Evolutionary conservation across 1,140 invertebrate species (phyloP), one percentile per base, ranked within the genome.

Genomic region (Eupeodes corollae): DNA sequence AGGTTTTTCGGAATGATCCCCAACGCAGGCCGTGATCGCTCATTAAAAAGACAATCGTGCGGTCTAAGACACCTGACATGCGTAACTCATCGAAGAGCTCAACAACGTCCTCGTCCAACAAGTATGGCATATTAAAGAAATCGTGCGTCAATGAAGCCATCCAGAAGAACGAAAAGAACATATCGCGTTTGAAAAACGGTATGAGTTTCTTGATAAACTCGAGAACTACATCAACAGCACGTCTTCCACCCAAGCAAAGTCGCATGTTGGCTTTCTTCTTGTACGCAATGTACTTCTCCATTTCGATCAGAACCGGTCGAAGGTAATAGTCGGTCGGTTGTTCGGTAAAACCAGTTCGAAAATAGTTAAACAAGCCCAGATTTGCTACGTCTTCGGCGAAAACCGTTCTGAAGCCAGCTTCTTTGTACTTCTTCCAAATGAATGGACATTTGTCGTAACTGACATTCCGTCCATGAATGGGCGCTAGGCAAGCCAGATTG

Each of bases 1-100:
- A 83, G 0, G 91, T 94, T 33, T 63, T 59, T 6, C 74, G 63
- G 42, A 77, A 76, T 10, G 73, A 68, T 3, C 91, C 91, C 74
- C 84, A 95, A 26, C 93, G 68, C 56, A 92, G 81, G 1, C 94
- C 93, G 64, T 97, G 93, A 67, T 98, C 93, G 56, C 90, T 92
- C 57, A 92, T 72, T 6, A 95, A 75, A 18, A 96, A 72, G 1
- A 96, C 60, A 52, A 85, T 68, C 0, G 83, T 82, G 26, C 80
- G 76, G 48, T 86, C 77, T 42, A 84, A 62, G 13, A 77, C 67
- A 0, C 75, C 74, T 5, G 68, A 64, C 1, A 68, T 52, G 12
- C 79, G 69, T 35, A 86, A 56, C n/a, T 70, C 58, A 46, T 71
- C 64, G 14, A 88, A 69, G 50, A 79, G 78, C 1, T 57, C 45